Base-by-base conservation (phyloP, 2,113 vertebrate species). In the Speoplatyrhinus poulsoni region DNA sequence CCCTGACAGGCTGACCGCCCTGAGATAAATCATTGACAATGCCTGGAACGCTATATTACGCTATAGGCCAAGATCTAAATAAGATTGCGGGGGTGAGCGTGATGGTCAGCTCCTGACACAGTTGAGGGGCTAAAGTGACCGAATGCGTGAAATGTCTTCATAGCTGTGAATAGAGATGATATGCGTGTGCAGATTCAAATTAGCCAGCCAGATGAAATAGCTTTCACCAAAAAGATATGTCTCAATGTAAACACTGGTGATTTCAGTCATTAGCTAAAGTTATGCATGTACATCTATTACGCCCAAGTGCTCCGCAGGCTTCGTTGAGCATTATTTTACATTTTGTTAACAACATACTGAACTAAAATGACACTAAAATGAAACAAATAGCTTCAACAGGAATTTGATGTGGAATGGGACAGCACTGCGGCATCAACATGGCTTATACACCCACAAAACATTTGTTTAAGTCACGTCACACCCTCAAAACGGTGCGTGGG, bases 181-280 rank as follows among this genome's bases (percentile, higher is more conserved):
- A 6, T 13, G 26, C 26, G 26, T 26, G 13, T n/a, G 13, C 52
- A n/a, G n/a, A 54, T 5, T 54, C 52, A 54, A 54, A 54, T 41
- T 5, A 41, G 7, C 36, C 36, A 41, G 36, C 4, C 7, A 8
- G 36, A 41, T 41, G 0, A 41, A 41, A 2, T 41, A 41, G 36
- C 36, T 41, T 41, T 41, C 7, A 17, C 12, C 46, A 52, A 69
- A 15, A 26, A 15, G 9, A 11, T 17, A 15, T 54, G 52, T n/a
- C 52, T 16, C 4, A 13, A 13, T 46, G 2, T 59, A 13, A 19
- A 50, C 49, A 52, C 46, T 57, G 12, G 13, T 62, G 16, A 62
- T 36, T 68, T 60, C 7, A 46, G 12, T 36, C 12, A 36, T 68
- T 66, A 61, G 33, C 46, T 50, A 26, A 64, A 82, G 57, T 19